phyloP scores from a whole-genome alignment of 1,140 invertebrate species.

The Euglossa dilemma region DNA sequence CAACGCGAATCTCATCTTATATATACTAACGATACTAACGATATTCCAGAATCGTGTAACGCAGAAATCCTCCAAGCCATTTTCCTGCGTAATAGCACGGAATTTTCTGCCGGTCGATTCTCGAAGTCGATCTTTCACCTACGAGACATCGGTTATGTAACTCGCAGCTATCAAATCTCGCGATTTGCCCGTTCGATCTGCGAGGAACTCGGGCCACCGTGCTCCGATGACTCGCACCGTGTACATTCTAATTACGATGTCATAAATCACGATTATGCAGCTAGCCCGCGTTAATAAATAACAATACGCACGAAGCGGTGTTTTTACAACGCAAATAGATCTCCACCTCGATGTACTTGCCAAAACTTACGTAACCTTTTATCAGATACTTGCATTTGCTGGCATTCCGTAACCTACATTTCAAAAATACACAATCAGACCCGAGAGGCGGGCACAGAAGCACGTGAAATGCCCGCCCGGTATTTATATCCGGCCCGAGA shows the following conservation, averaged over 20 bases:
- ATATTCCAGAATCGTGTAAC: too few species aligned
- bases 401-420: conserved; percentile 47
- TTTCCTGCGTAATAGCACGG: too few species aligned
- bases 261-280: conserved; percentile 6
- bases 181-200: neutral
- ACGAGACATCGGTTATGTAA: too few species aligned
- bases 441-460: neutral
- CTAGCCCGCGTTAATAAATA: conserved; percentile 18
- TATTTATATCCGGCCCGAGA: conserved; percentile 26
- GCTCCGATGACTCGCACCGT: neutral
- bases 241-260: neutral
- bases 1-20: too few species aligned
- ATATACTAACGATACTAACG: too few species aligned
- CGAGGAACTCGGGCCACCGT: neutral
- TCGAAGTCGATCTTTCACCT: too few species aligned
- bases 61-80: too few species aligned
- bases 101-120: too few species aligned
- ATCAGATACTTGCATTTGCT: conserved; percentile 46
- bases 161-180: too few species aligned
- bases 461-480: conserved; percentile 32
- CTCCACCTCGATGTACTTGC: neutral
- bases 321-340: conserved; percentile 40
- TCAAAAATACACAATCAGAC: conserved; percentile 43
- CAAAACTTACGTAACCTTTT: conserved; percentile 48
- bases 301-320: conserved; percentile 9